phyloP scores from a whole-genome alignment of 2,113 vertebrate species.

The Lophochroa leadbeateri region DNA sequence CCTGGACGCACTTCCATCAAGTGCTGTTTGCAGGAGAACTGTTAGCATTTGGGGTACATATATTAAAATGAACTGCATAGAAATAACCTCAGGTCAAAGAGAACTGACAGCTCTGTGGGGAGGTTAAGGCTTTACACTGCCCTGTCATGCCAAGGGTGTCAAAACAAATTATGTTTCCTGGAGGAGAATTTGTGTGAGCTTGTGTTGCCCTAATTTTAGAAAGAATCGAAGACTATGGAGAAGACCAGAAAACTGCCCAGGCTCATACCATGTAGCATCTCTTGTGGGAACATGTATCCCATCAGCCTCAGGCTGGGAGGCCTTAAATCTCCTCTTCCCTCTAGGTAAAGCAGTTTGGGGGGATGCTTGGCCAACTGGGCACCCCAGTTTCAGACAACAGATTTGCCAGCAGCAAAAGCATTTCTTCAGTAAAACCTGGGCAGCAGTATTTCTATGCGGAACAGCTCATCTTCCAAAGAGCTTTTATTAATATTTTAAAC shows the following conservation, averaged over 20 bases:
- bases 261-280: accelerated
- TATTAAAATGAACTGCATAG: neutral
- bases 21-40: neutral
- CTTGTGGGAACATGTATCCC: neutral
- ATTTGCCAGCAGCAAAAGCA: neutral
- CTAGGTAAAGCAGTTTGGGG: no score
- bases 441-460: neutral
- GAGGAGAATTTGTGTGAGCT: neutral
- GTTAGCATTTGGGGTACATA: neutral
- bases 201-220: neutral
- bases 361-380: accelerated
- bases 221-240: neutral
- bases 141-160: neutral
- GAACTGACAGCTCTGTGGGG: neutral
- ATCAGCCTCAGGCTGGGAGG: neutral
- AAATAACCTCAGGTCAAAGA: neutral
- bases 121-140: neutral
- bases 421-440: neutral
- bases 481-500: neutral
- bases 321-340: neutral
- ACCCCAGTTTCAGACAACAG: accelerated
- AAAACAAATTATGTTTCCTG: neutral
- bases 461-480: neutral
- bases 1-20: neutral
- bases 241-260: neutral